Conservation (phyloP, 2,797 vertebrate genomes). For the Gephyroberyx darwinii region DNA sequence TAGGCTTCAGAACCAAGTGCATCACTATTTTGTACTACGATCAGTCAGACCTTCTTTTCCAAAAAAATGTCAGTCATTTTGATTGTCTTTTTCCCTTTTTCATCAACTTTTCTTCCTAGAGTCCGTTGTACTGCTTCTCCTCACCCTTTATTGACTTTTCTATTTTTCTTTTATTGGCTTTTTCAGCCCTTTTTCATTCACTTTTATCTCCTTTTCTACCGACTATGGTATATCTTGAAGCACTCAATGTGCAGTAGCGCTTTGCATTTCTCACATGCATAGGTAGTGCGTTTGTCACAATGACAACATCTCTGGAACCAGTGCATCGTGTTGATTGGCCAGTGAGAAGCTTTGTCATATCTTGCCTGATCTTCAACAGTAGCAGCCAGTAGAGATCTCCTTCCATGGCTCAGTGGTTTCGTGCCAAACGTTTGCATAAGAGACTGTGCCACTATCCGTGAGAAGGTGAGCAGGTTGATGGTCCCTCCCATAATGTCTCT, state of each 20-base stretch:
- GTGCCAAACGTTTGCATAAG: slow-evolving; percentile 39
- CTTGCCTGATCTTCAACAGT: slow-evolving; percentile 25
- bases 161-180: too few relatives aligned
- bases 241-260: slow-evolving; percentile 24
- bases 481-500: slow-evolving; percentile 29
- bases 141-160: too few relatives aligned
- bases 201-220: too few relatives aligned
- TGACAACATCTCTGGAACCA: slow-evolving; percentile 28
- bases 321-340: slow-evolving; percentile 26
- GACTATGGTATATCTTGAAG: too few relatives aligned
- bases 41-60: too few relatives aligned
- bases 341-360: slow-evolving; percentile 37
- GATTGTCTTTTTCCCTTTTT: too few relatives aligned
- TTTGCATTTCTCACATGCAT: slow-evolving; percentile 38
- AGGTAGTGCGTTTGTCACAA: slow-evolving; percentile 38
- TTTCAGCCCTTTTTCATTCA: too few relatives aligned
- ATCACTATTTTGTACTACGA: too few relatives aligned
- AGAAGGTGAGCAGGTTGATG: slow-evolving; percentile 33
- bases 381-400: slow-evolving; percentile 26
- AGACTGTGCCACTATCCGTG: slow-evolving; percentile 20
- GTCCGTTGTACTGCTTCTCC: too few relatives aligned
- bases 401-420: slow-evolving; percentile 24
- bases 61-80: too few relatives aligned
- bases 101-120: neutral
- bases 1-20: too few relatives aligned